Percentiles rank a stretch among this genome's conserved stretches.
phyloP scores from a whole-genome alignment of 2,113 vertebrate species.

The Propithecus coquereli region DNA sequence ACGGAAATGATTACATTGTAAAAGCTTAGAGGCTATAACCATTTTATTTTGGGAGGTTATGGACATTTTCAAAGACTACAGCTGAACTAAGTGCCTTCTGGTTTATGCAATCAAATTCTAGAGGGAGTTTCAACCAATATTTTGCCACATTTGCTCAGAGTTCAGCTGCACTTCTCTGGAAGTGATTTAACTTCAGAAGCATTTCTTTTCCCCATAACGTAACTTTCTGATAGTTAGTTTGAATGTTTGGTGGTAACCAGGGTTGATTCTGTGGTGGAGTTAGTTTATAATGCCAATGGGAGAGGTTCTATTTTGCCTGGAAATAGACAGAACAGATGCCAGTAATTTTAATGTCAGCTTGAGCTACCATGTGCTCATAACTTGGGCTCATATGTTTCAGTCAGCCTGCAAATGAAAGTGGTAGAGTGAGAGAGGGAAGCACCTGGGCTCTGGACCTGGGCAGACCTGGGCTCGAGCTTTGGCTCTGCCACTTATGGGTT shows the following conservation, averaged over 20 bases:
- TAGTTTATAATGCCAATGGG: not conserved
- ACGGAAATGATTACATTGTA: conserved; percentile 6
- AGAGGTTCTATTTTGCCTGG: not conserved
- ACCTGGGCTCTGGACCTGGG: too few species aligned
- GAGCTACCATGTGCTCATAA: not conserved
- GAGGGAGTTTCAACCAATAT: not conserved
- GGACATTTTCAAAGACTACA: conserved; percentile 38
- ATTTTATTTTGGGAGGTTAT: conserved; percentile 13
- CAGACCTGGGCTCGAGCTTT: not conserved
- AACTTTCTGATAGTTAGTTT: not conserved
- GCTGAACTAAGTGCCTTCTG: not conserved
- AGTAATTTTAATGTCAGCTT: not conserved
- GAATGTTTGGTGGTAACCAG: not conserved
- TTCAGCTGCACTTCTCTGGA: conserved; percentile 17
- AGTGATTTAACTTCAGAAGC: conserved; percentile 29
- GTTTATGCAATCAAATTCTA: not conserved
- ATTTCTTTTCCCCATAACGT: not conserved
- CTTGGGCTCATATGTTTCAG: not conserved
- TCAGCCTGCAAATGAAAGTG: not conserved
- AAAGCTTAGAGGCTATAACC: conserved; percentile 1
- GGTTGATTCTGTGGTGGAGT: not conserved
- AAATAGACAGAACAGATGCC: not conserved
- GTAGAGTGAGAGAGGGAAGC: not conserved
- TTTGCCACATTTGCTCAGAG: not conserved
- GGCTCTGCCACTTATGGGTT: not conserved